Evolutionary conservation across 2,797 vertebrate species (phyloP).

Genomic region (Vultur gryphus): DNA sequence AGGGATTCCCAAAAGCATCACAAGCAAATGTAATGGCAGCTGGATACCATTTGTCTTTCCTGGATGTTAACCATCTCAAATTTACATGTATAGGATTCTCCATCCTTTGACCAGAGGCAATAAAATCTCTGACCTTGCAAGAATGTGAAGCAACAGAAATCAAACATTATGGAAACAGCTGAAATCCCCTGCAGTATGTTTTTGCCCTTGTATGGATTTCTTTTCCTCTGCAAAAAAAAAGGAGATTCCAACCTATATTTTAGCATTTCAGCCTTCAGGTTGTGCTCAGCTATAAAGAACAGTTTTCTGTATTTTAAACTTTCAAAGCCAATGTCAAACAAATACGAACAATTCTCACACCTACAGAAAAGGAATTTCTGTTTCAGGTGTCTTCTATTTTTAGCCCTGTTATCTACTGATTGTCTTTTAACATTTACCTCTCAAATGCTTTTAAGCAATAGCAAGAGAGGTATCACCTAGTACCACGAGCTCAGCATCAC

Average conservation of each 20-base stretch:
- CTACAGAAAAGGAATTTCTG: not conserved
- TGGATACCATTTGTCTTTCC: not conserved
- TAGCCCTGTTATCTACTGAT: not conserved
- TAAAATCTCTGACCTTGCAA: slow-evolving; percentile 1
- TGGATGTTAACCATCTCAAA: not conserved
- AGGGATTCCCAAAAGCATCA: slow-evolving; percentile 5
- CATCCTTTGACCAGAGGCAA: not conserved
- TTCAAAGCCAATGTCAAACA: not conserved
- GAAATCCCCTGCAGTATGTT: not conserved
- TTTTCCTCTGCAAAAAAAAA: not conserved
- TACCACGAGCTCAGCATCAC: not conserved
- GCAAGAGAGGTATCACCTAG: not conserved
- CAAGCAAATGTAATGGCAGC: not conserved
- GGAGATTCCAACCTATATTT: not conserved
- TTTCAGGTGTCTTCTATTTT: slow-evolving; percentile 12
- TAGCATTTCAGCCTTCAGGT: not conserved
- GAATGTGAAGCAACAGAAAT: not conserved
- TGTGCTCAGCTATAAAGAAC: not conserved
- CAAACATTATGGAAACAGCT: not conserved
- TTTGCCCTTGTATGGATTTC: not conserved
- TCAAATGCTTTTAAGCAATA: not conserved
- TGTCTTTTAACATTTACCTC: not conserved
- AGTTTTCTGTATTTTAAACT: not conserved
- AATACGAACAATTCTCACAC: not conserved
- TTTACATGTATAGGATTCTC: not conserved